Base-by-base conservation (phyloP, 1,140 invertebrate species). In the Manduca sexta region DNA sequence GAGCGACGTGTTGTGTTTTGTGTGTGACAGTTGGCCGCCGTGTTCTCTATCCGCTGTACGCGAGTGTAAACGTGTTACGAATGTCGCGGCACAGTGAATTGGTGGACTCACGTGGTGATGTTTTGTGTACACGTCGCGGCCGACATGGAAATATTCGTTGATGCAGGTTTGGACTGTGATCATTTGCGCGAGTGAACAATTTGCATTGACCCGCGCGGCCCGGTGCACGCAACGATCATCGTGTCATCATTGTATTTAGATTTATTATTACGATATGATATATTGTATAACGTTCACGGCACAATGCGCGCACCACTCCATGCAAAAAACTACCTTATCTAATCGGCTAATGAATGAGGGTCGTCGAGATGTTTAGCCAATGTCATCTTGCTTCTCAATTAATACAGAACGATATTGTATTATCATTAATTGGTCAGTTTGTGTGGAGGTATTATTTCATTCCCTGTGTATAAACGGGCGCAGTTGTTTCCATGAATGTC, bases 171-270 rank as follows among this genome's bases (percentile, higher is more conserved):
- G 30, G n/a, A 44, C 30, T 38, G 29, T 49, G 39, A 50, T 46
- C 45, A 45, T 56, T 56, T 45, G 43, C 35, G 50, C 47, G 47
- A 39, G 44, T 59, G 44, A 58, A 51, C 47, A 59, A 50, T 59
- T 53, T 54, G 44, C 48, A 59, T 37, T 54, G 56, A 50, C 56
- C 47, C 48, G 37, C 40, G 40, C 31, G 52, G 50, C 37, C 49
- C 45, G 37, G 38, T 42, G 43, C n/a, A 29, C 44, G 49, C 49
- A 52, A 49, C 47, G 47, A 54, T 47, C 56, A 54, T 54, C 49
- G 42, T 59, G 56, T 54, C 51, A 54, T 45, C 17, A 38, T 45
- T 29, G 21, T 26, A 26, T 26, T 26, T 26, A 26, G 21, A 26
- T 26, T 26, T 26, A 26, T 26, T 5, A 8, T 26, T 26, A 8